Conservation (phyloP, 35 echinoderm and acorn worm species). For the Apostichopus parvimensis region DNA sequence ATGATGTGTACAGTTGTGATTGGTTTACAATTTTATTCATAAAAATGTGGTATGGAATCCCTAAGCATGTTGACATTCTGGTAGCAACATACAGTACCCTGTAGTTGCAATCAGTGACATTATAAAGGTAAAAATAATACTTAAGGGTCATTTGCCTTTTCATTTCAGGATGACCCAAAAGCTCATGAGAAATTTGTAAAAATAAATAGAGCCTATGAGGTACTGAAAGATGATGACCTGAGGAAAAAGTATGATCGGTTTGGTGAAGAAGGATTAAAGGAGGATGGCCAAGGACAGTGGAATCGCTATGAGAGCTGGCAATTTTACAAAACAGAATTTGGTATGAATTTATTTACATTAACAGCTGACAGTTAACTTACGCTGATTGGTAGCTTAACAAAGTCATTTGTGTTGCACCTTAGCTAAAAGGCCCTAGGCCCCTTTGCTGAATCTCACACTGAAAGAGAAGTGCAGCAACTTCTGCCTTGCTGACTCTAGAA, state of each 20-base stretch:
- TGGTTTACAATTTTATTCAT: no score
- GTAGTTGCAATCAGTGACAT: no score
- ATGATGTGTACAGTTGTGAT: no score
- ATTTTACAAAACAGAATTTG: conserved; percentile 99
- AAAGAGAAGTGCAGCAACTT: no score
- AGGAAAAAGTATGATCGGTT: conserved; percentile 94
- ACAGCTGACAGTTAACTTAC: no score
- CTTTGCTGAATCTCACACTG: background rate
- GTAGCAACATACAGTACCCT: no score
- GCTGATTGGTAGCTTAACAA: no score
- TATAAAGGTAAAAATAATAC: no score
- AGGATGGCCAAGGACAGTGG: conserved; percentile 71
- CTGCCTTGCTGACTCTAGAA: no score
- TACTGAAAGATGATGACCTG: conserved; percentile 92
- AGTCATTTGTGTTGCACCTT: no score
- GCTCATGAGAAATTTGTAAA: conserved; percentile 95
- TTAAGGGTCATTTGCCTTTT: background rate
- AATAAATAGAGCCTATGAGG: conserved; percentile 94
- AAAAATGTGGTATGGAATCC: no score
- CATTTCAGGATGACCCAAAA: conserved; percentile 78
- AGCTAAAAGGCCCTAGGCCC: background rate
- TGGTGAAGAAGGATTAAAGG: conserved; percentile 94
- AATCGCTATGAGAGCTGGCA: conserved; percentile 97
- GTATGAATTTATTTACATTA: conserved; percentile 36
- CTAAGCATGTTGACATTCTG: no score